Evolutionary conservation across 35 echinoderm and acorn worm species (phyloP).

Genomic region (Chiridota heheva): DNA sequence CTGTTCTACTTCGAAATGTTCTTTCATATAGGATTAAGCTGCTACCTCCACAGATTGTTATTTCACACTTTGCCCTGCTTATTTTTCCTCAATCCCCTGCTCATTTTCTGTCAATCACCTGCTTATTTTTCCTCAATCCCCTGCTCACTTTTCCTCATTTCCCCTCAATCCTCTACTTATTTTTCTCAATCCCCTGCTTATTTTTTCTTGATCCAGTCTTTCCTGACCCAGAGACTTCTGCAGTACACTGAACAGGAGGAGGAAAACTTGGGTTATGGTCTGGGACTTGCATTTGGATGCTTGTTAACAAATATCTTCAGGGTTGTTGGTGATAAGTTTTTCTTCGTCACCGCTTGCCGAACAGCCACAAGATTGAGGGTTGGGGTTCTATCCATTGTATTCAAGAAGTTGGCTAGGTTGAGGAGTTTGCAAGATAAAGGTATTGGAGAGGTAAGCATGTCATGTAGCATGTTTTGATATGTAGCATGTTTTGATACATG

Average conservation of each 20-base stretch:
- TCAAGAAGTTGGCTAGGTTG: conserved; percentile 79
- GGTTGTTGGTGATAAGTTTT: conserved; percentile 54
- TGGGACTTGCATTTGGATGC: conserved; percentile 58
- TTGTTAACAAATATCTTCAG: conserved; percentile 62
- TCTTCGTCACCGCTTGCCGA: conserved; percentile 66
- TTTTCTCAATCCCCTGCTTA: too few relatives aligned
- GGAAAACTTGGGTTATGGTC: conserved; percentile 38
- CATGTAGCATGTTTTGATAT: neutral
- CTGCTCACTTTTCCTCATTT: neutral
- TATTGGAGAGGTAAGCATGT: conserved; percentile 82
- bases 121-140: neutral
- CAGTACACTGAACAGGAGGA: conserved; percentile 31
- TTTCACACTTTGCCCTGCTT: too few relatives aligned
- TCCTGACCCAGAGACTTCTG: conserved; percentile 63
- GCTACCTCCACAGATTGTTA: too few relatives aligned
- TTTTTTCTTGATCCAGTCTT: conserved; percentile 47
- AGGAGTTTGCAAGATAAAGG: conserved; percentile 85
- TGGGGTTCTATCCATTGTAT: conserved; percentile 72
- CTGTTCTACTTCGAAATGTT: too few relatives aligned
- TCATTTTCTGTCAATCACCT: neutral
- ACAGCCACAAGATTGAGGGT: conserved; percentile 69
- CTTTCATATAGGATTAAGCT: too few relatives aligned
- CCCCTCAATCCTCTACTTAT: neutral
- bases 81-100: neutral
- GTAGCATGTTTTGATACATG: too few relatives aligned